Percentiles rank a stretch among this genome's conserved stretches.
These are phyloP conservation scores for Plutomurus gul DNA, from an alignment of 1,140 invertebrate species.

Conservation along the genomic window DNA sequence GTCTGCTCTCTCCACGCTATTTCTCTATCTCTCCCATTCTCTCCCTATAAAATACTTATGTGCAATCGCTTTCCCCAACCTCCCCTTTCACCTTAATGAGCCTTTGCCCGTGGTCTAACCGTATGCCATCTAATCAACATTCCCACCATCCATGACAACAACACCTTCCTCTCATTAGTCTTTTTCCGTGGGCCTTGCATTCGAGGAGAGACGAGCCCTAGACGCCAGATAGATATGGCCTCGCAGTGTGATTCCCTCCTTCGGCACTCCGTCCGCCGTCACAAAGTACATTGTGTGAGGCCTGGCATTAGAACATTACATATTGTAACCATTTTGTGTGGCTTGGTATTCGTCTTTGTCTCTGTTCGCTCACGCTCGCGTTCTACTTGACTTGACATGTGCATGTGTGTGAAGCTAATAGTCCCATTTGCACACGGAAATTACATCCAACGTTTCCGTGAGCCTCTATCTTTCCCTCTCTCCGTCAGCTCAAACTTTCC, in stretches of 20 bases:
- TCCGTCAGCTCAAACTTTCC: too few species aligned
- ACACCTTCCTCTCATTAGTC: neutral
- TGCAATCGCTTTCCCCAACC: constrained; percentile 34
- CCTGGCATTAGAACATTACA: too few species aligned
- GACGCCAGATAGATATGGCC: too few species aligned
- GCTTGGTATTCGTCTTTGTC: too few species aligned
- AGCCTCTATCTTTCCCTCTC: neutral
- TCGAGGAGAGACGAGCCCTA: too few species aligned
- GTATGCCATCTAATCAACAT: constrained; percentile 22
- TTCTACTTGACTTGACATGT: too few species aligned
- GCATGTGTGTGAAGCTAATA: neutral
- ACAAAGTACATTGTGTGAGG: too few species aligned
- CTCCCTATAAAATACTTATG: constrained; percentile 39
- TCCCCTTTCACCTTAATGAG: constrained; percentile 46
- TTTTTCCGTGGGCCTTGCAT: neutral
- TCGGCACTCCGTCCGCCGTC: too few species aligned
- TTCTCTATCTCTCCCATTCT: constrained; percentile 9
- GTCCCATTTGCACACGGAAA: constrained; percentile 19
- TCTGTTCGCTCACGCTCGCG: too few species aligned
- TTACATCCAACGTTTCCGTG: neutral
- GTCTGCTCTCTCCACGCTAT: neutral
- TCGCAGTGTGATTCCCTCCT: too few species aligned
- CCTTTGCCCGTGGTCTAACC: constrained; percentile 11
- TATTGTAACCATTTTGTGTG: too few species aligned
- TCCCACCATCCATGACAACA: neutral